Evolutionary conservation across 2,113 vertebrate genomes (phyloP).

Genomic region (Speoplatyrhinus poulsoni): DNA sequence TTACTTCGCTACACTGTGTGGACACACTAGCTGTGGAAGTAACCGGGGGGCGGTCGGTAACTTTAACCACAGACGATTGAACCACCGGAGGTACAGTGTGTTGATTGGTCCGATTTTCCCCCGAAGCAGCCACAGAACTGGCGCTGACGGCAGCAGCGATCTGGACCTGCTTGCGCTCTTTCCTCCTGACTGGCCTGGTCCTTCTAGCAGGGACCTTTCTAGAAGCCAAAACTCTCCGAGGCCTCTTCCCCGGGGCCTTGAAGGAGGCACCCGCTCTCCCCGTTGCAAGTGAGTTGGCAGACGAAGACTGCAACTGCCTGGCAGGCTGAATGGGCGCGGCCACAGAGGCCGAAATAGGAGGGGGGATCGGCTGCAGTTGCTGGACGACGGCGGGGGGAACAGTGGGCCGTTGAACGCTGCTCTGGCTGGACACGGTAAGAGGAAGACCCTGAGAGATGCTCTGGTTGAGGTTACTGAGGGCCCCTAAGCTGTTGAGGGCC

Average conservation of each 20-base stretch:
- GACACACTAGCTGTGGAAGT: slow-evolving; percentile 28
- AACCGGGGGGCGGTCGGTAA: slow-evolving; percentile 14
- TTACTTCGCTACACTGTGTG: slow-evolving; percentile 4
- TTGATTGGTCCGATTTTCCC: slow-evolving; percentile 39
- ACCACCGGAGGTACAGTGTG: slow-evolving; percentile 30
- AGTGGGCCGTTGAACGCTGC: slow-evolving; percentile 76
- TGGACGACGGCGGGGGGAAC: slow-evolving; percentile 69
- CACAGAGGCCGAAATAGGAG: slow-evolving; percentile 38
- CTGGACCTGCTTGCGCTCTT: slow-evolving; percentile 54
- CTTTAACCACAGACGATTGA: slow-evolving; percentile 31
- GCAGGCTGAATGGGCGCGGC: slow-evolving; percentile 43
- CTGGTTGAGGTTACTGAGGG: slow-evolving; percentile 95
- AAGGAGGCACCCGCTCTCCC: slow-evolving; percentile 38
- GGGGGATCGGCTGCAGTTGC: slow-evolving; percentile 43
- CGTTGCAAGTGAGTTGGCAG: slow-evolving; percentile 41
- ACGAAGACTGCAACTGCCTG: slow-evolving; percentile 48
- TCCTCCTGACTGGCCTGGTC: slow-evolving; percentile 74
- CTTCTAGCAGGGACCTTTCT: slow-evolving; percentile 82
- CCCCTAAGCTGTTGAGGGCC: slow-evolving; percentile 93
- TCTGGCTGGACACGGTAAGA: slow-evolving; percentile 81
- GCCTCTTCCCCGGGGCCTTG: slow-evolving; percentile 60
- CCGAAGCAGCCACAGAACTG: slow-evolving; percentile 54
- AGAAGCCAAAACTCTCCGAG: slow-evolving; percentile 64
- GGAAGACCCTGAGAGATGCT: slow-evolving; percentile 88
- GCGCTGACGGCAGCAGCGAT: slow-evolving; percentile 48